These are phyloP conservation scores for Buteo buteo DNA, from an alignment of 2,113 vertebrate species.

Conservation along the genomic window DNA sequence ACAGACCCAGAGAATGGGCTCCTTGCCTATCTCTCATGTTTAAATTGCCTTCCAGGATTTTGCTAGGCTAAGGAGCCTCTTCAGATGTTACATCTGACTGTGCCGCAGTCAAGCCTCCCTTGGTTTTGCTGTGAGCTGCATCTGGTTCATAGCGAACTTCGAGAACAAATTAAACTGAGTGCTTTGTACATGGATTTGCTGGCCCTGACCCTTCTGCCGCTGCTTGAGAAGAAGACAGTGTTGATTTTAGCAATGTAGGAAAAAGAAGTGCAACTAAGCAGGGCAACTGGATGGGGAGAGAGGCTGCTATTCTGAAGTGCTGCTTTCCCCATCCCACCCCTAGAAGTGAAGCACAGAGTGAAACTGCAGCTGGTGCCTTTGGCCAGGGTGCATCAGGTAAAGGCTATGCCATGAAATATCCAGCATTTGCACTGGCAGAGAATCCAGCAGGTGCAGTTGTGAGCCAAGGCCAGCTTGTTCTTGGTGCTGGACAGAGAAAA, in stretches of 20 bases:
- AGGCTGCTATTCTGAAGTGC: neutral
- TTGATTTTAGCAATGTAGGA: neutral
- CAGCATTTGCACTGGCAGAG: neutral
- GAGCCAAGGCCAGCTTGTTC: neutral
- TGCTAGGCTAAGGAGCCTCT: constrained; percentile 11
- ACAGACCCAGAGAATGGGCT: neutral
- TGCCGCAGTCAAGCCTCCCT: neutral
- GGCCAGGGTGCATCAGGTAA: neutral
- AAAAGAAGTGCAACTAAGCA: neutral
- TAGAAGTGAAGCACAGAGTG: neutral
- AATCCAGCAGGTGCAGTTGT: neutral
- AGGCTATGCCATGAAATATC: neutral
- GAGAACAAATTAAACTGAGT: constrained; percentile 16
- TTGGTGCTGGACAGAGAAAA: neutral
- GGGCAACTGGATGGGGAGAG: neutral
- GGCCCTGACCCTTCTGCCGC: neutral
- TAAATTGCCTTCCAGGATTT: constrained; percentile 50
- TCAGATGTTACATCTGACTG: constrained; percentile 4
- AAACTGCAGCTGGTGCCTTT: constrained; percentile 2
- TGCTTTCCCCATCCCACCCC: neutral
- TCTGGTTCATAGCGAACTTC: constrained; percentile 5
- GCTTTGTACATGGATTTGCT: constrained; percentile 11
- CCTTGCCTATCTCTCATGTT: constrained; percentile 28
- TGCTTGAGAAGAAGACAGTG: neutral
- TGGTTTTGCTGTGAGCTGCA: neutral